Evolutionary conservation across 2,888 invertebrate species (phyloP).

Genomic region (Scrobipalpa costella): DNA sequence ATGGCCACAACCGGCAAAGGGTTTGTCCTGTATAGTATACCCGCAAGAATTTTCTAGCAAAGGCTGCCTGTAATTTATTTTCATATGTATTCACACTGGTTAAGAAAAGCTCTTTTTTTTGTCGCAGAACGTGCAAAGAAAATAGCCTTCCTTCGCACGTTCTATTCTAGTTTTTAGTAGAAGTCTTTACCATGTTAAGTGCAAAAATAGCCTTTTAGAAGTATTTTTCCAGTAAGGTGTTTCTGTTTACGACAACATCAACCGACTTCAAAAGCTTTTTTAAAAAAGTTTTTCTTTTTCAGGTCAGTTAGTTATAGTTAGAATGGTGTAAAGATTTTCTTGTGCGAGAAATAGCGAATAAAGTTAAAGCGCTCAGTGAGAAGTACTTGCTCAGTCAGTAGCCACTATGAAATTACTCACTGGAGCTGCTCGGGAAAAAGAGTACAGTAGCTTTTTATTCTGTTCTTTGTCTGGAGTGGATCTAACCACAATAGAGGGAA

Average conservation of each 20-base stretch:
- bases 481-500: too few species aligned
- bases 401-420: constrained; percentile 13
- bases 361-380: background rate
- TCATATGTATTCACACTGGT: constrained; percentile 11
- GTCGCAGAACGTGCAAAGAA: background rate
- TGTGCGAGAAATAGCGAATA: background rate
- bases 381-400: background rate
- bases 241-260: too few species aligned
- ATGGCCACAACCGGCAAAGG: constrained; percentile 21
- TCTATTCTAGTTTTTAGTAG: too few species aligned
- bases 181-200: too few species aligned
- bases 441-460: background rate
- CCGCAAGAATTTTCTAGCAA: constrained; percentile 18
- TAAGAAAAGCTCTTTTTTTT: background rate
- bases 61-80: constrained; percentile 14
- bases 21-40: constrained; percentile 9
- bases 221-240: too few species aligned
- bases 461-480: background rate
- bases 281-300: background rate
- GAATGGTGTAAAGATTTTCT: too few species aligned
- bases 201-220: too few species aligned
- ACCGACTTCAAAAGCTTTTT: background rate
- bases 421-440: background rate
- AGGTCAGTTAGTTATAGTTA: too few species aligned
- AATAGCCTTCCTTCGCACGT: too few species aligned